phyloP scores from a whole-genome alignment of 1,140 invertebrate species.

The Choristoneura fumiferana region DNA sequence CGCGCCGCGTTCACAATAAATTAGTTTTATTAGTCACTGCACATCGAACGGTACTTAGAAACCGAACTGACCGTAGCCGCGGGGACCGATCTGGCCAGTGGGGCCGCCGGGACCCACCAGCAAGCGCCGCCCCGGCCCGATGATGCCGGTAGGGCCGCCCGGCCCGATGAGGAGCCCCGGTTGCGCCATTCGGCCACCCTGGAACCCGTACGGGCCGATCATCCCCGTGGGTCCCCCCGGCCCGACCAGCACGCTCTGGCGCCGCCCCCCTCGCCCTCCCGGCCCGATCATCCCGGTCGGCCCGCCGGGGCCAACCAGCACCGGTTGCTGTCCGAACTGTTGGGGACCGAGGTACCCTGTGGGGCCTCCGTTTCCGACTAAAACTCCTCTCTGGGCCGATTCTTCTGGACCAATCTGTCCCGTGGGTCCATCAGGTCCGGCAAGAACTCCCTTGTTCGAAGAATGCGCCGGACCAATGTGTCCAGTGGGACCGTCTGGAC shows the following conservation, averaged over 20 bases:
- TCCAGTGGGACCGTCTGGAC: slow-evolving; percentile 35
- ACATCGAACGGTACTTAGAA: slow-evolving; percentile 50
- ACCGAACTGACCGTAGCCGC: slow-evolving; percentile 45
- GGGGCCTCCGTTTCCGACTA: slow-evolving; percentile 32
- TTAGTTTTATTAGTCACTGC: slow-evolving; percentile 30
- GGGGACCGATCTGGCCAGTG: slow-evolving; percentile 74
- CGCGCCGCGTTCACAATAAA: slow-evolving; percentile 22
- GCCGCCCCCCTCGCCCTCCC: slow-evolving; percentile 28
- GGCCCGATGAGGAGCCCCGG: slow-evolving; percentile 36
- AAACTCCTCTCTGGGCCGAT: slow-evolving; percentile 23
- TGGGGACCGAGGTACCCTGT: slow-evolving; percentile 19
- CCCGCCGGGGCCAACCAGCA: slow-evolving; percentile 45
- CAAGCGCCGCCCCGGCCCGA: slow-evolving; percentile 59
- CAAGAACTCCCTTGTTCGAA: slow-evolving; percentile 26
- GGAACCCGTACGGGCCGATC: slow-evolving; percentile 37
- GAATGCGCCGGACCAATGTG: slow-evolving; percentile 23
- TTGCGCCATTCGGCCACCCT: background rate
- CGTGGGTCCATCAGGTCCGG: slow-evolving; percentile 23
- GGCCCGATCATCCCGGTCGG: slow-evolving; percentile 55
- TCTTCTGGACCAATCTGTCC: slow-evolving; percentile 11
- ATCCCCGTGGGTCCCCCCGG: slow-evolving; percentile 73
- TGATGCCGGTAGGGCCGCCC: slow-evolving; percentile 61
- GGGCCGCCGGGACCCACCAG: slow-evolving; percentile 80
- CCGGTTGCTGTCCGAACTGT: slow-evolving; percentile 25
- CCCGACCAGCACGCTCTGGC: slow-evolving; percentile 66